Percentiles rank a stretch among this genome's conserved stretches.
These are phyloP conservation scores for Drosophila bocqueti DNA, from an alignment of 1,140 invertebrate species.

Conservation along the genomic window DNA sequence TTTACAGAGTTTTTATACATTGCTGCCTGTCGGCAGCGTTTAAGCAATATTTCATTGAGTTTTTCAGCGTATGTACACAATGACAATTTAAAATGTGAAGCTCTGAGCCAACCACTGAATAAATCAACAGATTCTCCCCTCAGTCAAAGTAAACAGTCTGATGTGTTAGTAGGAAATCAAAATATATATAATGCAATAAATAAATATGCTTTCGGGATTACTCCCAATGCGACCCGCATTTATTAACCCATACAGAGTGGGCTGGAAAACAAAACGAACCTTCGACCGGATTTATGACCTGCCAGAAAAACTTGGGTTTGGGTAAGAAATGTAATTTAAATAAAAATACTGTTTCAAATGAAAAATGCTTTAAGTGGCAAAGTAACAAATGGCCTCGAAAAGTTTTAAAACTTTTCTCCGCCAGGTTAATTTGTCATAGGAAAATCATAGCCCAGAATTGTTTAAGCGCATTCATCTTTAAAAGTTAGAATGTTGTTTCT, in stretches of 20 bases:
- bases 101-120: slow-evolving; percentile 5
- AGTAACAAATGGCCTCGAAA: slow-evolving; percentile 2
- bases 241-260: slow-evolving; percentile 5
- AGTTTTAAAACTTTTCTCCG: slow-evolving; percentile 6
- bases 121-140: slow-evolving; percentile 7
- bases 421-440: slow-evolving; percentile 26
- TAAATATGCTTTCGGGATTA: slow-evolving; percentile 11
- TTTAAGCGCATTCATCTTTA: slow-evolving; percentile 9
- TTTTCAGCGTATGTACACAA: not conserved
- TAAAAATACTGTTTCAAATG: not conserved
- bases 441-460: slow-evolving; percentile 6
- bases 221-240: not conserved
- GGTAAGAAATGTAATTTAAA: slow-evolving; percentile 12
- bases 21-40: not conserved
- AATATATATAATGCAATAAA: slow-evolving; percentile 21
- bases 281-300: slow-evolving; percentile 28
- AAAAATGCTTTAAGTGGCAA: slow-evolving; percentile 15
- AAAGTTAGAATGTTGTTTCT: not conserved
- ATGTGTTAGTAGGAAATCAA: slow-evolving; percentile 12
- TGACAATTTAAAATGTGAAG: slow-evolving; percentile 7
- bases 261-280: not conserved
- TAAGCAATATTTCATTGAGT: slow-evolving; percentile 14
- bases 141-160: slow-evolving; percentile 4
- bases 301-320: slow-evolving; percentile 8
- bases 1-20: not conserved